Evolutionary conservation across 2,797 vertebrate species (phyloP).

Genomic region (Alectoris magna): DNA sequence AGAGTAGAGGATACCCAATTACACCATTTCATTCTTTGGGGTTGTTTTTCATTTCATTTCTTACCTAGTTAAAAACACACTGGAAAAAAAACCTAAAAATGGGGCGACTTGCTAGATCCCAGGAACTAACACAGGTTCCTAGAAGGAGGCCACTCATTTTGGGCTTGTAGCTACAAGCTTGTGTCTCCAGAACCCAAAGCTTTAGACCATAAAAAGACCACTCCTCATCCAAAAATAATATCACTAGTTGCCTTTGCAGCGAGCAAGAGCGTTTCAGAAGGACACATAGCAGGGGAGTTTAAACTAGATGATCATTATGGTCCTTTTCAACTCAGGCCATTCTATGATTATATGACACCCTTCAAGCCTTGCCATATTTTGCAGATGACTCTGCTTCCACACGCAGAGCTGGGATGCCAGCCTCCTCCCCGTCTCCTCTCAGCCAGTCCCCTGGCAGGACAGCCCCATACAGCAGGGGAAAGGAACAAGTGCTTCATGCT

Average conservation of each 20-base stretch:
- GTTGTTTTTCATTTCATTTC: background rate
- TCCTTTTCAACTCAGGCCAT: too few relatives aligned
- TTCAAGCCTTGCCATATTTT: background rate
- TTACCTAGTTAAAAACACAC: background rate
- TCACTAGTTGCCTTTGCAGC: background rate
- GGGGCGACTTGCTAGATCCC: background rate
- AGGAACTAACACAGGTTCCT: background rate
- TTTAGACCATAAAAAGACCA: background rate
- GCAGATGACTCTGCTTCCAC: background rate
- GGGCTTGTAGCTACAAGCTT: background rate
- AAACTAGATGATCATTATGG: too few relatives aligned
- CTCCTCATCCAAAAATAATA: background rate
- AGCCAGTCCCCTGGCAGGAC: accelerated
- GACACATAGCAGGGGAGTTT: too few relatives aligned
- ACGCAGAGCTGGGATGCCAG: background rate
- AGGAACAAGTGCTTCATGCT: background rate
- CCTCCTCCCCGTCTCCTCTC: background rate
- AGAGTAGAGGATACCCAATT: background rate
- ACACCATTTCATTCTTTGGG: background rate
- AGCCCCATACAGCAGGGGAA: background rate
- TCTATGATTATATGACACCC: too few relatives aligned
- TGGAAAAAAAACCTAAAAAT: background rate
- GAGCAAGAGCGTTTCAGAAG: background rate
- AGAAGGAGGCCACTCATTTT: background rate
- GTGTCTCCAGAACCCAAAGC: background rate